phyloP scores from a whole-genome alignment of 2,888 invertebrate species.

The Kuschelorhynchus macadamiae region DNA sequence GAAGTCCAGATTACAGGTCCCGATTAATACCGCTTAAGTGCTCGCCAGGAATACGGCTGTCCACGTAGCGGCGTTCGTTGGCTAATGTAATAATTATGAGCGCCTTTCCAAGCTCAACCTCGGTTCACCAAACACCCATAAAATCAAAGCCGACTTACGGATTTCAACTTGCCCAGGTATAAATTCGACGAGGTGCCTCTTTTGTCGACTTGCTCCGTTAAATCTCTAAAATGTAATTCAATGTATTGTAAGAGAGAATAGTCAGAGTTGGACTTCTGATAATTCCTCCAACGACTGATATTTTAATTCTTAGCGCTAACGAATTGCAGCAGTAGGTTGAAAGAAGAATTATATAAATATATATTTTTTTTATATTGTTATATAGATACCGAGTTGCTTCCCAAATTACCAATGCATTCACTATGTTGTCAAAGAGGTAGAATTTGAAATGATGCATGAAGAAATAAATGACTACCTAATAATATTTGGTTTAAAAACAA shows the following conservation, averaged over 20 bases:
- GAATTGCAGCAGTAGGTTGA: no score
- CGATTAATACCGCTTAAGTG: conserved; percentile 12
- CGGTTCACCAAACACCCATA: conserved; percentile 36
- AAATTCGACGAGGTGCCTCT: conserved; percentile 37
- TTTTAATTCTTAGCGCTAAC: no score
- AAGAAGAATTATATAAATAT: no score
- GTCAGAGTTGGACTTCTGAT: neutral
- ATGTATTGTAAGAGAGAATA: conserved; percentile 12
- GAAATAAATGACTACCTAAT: no score
- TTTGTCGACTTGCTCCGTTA: conserved; percentile 28
- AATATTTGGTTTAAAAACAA: no score
- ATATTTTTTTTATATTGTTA: no score
- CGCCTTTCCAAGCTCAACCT: conserved; percentile 29
- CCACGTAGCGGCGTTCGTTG: conserved; percentile 1
- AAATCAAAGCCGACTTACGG: conserved; percentile 30
- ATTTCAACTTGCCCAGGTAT: conserved; percentile 35
- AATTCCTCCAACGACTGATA: no score
- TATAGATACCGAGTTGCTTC: no score
- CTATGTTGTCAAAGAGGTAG: no score
- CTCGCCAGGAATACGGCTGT: neutral
- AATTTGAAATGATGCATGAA: no score
- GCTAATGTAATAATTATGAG: conserved; percentile 45
- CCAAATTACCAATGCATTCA: no score
- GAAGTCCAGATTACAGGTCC: no score
- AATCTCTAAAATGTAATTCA: conserved; percentile 37